Percentiles rank a stretch among this genome's conserved stretches.
phyloP scores from a whole-genome alignment of 1,140 invertebrate species.

The Pseudomyrmex dendroicus region DNA sequence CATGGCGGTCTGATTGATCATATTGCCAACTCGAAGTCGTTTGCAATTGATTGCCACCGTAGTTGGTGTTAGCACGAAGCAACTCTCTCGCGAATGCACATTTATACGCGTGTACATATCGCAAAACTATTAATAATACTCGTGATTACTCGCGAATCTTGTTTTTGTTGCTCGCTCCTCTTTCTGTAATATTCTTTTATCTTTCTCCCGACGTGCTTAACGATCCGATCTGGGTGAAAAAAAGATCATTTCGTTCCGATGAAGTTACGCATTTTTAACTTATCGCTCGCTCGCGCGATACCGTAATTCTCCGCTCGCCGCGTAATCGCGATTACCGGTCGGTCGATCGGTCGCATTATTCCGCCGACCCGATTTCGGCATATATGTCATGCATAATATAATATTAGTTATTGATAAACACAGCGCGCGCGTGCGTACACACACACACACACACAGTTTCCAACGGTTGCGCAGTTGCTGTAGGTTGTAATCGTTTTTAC shows the following conservation, averaged over 20 bases:
- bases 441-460: constrained; percentile 3
- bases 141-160: constrained; percentile 15
- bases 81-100: neutral
- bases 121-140: constrained; percentile 49
- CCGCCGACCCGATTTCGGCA: constrained; percentile 25
- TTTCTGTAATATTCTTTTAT: neutral
- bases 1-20: constrained; percentile 29
- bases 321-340: constrained; percentile 35
- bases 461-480: neutral
- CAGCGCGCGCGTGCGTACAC: neutral
- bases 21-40: constrained; percentile 22
- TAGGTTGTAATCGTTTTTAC: constrained; percentile 9
- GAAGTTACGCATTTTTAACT: constrained; percentile 17
- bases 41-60: constrained; percentile 33
- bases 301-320: constrained; percentile 20
- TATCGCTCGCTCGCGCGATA: neutral
- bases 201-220: constrained; percentile 4
- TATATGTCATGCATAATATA: constrained; percentile 41
- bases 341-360: constrained; percentile 29
- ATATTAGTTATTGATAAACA: constrained; percentile 39
- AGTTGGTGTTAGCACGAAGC: constrained; percentile 35
- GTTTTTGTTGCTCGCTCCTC: constrained; percentile 18
- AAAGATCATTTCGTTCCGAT: neutral
- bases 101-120: neutral
- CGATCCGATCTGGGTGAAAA: neutral